Evolutionary conservation across 2,797 vertebrate genomes (phyloP).

Genomic region (Chaenodraco wilsoni): DNA sequence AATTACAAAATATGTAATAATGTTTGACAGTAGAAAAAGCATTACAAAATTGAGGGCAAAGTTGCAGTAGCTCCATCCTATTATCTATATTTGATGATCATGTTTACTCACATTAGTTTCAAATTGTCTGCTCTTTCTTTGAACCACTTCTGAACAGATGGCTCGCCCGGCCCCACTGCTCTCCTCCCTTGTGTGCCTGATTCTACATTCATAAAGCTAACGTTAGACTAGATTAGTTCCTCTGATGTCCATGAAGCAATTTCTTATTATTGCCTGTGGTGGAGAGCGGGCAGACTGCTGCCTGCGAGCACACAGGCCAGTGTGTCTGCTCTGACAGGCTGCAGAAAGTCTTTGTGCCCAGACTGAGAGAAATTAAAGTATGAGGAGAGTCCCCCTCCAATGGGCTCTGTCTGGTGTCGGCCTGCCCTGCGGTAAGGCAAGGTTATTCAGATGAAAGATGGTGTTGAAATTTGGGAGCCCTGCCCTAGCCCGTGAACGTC

Average conservation of each 20-base stretch:
- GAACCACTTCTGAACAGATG: slow-evolving; percentile 72
- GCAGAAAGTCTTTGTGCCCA: slow-evolving; percentile 59
- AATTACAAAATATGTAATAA: slow-evolving; percentile 49
- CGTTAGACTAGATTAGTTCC: slow-evolving; percentile 70
- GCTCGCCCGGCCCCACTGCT: slow-evolving; percentile 45
- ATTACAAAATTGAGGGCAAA: slow-evolving; percentile 41
- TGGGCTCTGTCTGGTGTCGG: slow-evolving; percentile 71
- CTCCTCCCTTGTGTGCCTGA: slow-evolving; percentile 63
- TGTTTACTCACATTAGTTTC: slow-evolving; percentile 69
- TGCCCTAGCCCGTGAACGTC: slow-evolving; percentile 71
- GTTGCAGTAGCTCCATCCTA: slow-evolving; percentile 44
- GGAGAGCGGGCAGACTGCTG: slow-evolving; percentile 51
- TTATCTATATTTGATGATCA: slow-evolving; percentile 70
- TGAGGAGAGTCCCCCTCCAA: slow-evolving; percentile 64
- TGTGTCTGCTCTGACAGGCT: slow-evolving; percentile 54
- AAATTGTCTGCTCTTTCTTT: slow-evolving; percentile 64
- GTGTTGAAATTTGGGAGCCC: slow-evolving; percentile 85
- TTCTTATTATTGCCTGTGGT: slow-evolving; percentile 66
- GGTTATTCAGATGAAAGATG: slow-evolving; percentile 86
- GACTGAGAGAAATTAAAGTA: slow-evolving; percentile 68
- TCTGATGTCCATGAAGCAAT: slow-evolving; percentile 67
- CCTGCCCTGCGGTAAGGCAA: slow-evolving; percentile 80
- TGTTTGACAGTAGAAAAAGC: slow-evolving; percentile 42
- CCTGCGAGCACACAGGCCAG: slow-evolving; percentile 45
- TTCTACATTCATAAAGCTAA: slow-evolving; percentile 75